Evolutionary conservation across 92 coral and sea anemone genomes (phyloP).

Genomic region (Paragorgia papillata): DNA sequence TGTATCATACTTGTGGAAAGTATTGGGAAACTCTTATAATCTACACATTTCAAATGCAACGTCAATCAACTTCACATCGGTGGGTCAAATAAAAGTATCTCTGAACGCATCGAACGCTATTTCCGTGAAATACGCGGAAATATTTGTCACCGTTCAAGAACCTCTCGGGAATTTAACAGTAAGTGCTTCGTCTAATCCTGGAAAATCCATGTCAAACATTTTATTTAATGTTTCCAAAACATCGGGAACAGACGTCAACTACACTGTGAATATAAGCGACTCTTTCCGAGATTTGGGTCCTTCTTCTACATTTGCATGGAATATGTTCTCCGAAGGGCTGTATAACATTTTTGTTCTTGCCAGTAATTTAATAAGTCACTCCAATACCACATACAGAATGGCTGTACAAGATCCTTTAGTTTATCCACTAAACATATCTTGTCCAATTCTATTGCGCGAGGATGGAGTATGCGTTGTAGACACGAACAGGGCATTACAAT

Average conservation of each 20-base stretch:
- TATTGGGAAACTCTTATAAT: constrained; percentile 34
- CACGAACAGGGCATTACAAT: background rate
- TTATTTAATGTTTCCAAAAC: constrained; percentile 70
- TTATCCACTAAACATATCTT: constrained; percentile 2
- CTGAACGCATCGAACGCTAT: constrained; percentile 80
- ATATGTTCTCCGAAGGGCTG: constrained; percentile 17
- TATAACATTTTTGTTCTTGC: background rate
- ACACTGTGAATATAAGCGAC: constrained; percentile 21
- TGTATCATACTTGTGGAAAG: constrained; percentile 71
- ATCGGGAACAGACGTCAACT: constrained; percentile 70
- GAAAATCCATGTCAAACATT: constrained; percentile 69
- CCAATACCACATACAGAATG: background rate
- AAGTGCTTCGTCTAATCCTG: constrained; percentile 79
- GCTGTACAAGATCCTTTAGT: constrained; percentile 22
- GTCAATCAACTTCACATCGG: constrained; percentile 57
- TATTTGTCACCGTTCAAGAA: constrained; percentile 68
- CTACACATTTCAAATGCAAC: constrained; percentile 30
- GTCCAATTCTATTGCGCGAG: background rate
- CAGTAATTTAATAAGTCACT: constrained; percentile 18
- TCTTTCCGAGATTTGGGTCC: background rate
- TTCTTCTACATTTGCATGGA: background rate
- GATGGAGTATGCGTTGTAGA: constrained; percentile 1
- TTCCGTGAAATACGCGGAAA: constrained; percentile 50
- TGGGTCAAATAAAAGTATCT: constrained; percentile 60
- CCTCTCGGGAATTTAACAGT: constrained; percentile 64